These are phyloP conservation scores for Ditylenchus dipsaci DNA, from an alignment of 1,140 invertebrate genomes.

Conservation along the genomic window DNA sequence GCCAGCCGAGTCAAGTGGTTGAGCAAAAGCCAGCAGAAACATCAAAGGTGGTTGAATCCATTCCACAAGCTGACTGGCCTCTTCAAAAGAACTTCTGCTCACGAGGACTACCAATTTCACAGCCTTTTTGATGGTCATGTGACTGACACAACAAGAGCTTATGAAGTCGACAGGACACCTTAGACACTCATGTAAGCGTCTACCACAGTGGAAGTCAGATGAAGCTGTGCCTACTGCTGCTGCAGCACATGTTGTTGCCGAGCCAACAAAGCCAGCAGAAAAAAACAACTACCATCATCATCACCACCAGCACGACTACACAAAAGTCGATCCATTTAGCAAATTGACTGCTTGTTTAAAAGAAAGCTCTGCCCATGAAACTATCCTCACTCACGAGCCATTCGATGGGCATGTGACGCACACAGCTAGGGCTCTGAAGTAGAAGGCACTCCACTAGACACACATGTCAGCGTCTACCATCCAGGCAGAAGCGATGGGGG, in stretches of 20 bases:
- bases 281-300: no score
- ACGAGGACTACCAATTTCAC: conserved; percentile 20
- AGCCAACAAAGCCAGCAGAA: background rate
- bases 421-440: no score
- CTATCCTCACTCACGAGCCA: no score
- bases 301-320: no score
- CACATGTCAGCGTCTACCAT: no score
- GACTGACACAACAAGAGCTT: background rate
- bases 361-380: no score
- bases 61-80: conserved; percentile 2
- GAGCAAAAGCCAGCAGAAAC: background rate
- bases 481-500: no score
- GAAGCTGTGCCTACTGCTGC: conserved; percentile 7
- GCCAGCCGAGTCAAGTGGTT: background rate
- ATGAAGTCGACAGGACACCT: conserved; percentile 12
- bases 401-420: no score
- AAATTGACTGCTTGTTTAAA: no score
- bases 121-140: conserved; percentile 4
- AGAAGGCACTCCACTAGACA: no score
- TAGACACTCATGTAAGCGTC: conserved; percentile 14
- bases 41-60: background rate
- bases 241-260: background rate
- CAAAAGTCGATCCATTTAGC: no score
- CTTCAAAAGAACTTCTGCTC: conserved; percentile 16
- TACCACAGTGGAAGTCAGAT: conserved; percentile 31